These are phyloP conservation scores for Psettodes erumei DNA, from an alignment of 2,113 vertebrate species.

Conservation along the genomic window DNA sequence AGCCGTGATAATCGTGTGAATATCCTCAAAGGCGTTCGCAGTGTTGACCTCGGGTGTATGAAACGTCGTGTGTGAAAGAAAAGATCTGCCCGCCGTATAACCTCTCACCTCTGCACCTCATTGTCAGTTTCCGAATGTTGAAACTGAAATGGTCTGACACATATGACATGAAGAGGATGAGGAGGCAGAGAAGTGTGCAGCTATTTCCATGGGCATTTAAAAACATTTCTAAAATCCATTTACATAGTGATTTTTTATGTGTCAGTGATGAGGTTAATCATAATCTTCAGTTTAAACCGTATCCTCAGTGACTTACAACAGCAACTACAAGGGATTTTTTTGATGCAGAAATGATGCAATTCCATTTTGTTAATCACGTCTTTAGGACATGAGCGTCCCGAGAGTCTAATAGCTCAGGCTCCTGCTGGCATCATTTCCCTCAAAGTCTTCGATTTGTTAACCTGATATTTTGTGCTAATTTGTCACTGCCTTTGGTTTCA, in stretches of 20 bases:
- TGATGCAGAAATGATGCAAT: neutral
- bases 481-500: neutral
- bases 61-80: too few species aligned
- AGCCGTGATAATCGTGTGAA: neutral
- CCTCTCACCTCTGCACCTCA: neutral
- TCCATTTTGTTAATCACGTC: neutral
- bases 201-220: neutral
- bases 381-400: neutral
- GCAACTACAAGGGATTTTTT: too few species aligned
- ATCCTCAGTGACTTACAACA: neutral
- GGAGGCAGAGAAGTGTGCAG: neutral
- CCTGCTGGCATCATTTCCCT: neutral
- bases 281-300: neutral
- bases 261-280: neutral
- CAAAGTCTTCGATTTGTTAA: neutral
- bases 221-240: neutral
- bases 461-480: conserved; percentile 1
- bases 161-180: too few species aligned
- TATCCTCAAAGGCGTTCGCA: neutral
- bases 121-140: neutral
- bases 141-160: neutral
- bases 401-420: neutral
- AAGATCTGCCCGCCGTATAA: neutral
- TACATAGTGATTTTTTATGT: neutral
- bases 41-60: too few species aligned